Evolutionary conservation across 2,113 vertebrate species (phyloP).

Genomic region (Mola mola): DNA sequence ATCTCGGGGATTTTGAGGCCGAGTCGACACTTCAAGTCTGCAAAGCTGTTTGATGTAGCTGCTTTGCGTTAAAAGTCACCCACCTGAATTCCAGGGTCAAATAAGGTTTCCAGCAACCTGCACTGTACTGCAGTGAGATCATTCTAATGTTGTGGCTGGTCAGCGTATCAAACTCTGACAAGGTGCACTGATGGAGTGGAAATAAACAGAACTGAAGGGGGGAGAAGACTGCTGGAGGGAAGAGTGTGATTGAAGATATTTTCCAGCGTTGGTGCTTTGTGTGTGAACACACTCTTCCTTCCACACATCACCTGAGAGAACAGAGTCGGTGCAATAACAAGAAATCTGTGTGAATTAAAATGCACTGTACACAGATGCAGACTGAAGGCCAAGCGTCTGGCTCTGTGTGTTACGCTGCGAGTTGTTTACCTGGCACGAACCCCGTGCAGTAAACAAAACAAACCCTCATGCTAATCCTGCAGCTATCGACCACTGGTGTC

Average conservation of each 20-base stretch:
- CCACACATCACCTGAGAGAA: neutral
- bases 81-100: no score
- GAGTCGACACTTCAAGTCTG: no score
- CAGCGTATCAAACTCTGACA: no score
- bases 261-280: constrained; percentile 17
- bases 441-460: constrained; percentile 54
- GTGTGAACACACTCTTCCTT: constrained; percentile 1
- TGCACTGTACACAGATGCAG: constrained; percentile 3
- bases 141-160: no score
- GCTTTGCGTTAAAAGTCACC: no score
- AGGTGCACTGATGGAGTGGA: neutral
- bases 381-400: constrained; percentile 8
- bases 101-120: no score
- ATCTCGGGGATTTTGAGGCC: no score
- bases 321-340: constrained; percentile 5
- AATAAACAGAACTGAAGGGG: neutral
- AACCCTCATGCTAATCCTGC: constrained; percentile 53
- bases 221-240: neutral
- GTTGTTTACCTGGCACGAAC: constrained; percentile 45
- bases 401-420: neutral
- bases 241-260: constrained; percentile 12
- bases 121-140: no score
- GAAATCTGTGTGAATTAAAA: constrained; percentile 27
- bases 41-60: no score
- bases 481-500: constrained; percentile 54